Evolutionary conservation across 53 echinoderm and acorn worm species (phyloP).

Genomic region (Patiria pectinifera): DNA sequence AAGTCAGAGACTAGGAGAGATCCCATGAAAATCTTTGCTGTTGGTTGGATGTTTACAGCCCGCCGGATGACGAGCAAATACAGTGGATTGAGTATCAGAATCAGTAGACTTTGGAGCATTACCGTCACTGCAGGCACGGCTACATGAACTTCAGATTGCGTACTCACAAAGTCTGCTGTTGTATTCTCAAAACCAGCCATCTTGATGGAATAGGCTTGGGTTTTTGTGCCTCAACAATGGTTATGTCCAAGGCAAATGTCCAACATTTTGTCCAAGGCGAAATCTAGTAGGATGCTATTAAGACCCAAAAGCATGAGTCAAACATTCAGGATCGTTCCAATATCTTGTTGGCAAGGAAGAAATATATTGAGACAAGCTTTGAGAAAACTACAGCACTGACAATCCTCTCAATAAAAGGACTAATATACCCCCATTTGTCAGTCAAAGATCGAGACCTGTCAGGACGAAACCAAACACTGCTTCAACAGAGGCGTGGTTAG

Average conservation of each 20-base stretch:
- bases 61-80: neutral
- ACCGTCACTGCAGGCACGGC: neutral
- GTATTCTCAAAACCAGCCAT: neutral
- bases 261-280: no score
- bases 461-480: no score
- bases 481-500: no score
- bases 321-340: no score
- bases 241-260: neutral
- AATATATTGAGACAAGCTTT: no score
- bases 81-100: slow-evolving; percentile 7
- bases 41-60: neutral
- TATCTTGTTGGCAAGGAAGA: no score
- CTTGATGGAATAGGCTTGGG: neutral
- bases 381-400: no score
- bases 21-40: slow-evolving; percentile 13
- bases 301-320: no score
- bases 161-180: neutral
- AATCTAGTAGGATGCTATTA: no score
- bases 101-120: neutral
- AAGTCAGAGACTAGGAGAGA: slow-evolving; percentile 7
- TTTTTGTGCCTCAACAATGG: neutral
- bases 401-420: no score
- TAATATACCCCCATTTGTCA: no score
- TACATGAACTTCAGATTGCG: neutral
- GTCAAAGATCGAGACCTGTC: no score